Evolutionary conservation across 2,113 vertebrate genomes (phyloP).

Genomic region (Phrynosoma blainvillii): DNA sequence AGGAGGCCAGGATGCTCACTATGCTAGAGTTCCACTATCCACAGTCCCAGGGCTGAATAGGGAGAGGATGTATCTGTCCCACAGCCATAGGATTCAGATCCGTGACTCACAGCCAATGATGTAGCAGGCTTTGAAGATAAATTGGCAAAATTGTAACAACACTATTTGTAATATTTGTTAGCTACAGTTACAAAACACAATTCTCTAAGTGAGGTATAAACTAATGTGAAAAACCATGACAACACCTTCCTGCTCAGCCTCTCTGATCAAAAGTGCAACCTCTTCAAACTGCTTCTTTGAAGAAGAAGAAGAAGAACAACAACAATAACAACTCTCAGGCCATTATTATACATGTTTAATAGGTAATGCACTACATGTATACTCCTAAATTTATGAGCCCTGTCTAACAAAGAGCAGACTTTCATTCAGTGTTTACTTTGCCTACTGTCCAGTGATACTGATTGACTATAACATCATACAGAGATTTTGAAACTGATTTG

Average conservation of each 20-base stretch:
- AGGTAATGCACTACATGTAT: not conserved
- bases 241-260: not conserved
- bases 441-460: not conserved
- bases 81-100: no score
- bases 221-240: not conserved
- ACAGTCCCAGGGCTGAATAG: no score
- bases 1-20: no score
- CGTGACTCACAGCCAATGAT: no score
- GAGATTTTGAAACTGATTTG: slow-evolving; percentile 5
- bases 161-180: no score
- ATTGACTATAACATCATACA: not conserved
- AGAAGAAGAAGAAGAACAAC: not conserved
- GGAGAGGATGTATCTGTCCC: no score
- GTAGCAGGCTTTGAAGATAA: no score
- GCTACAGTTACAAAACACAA: no score
- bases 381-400: fast-evolving
- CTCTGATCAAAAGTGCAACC: not conserved
- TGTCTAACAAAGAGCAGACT: not conserved
- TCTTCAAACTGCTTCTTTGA: not conserved
- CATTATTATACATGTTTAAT: slow-evolving; percentile 6
- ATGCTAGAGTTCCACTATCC: no score
- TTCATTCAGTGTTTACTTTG: not conserved
- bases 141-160: no score
- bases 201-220: not conserved
- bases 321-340: not conserved